These are phyloP conservation scores for Coryphaenoides rupestris DNA, from an alignment of 2,113 vertebrate species.

Conservation along the genomic window DNA sequence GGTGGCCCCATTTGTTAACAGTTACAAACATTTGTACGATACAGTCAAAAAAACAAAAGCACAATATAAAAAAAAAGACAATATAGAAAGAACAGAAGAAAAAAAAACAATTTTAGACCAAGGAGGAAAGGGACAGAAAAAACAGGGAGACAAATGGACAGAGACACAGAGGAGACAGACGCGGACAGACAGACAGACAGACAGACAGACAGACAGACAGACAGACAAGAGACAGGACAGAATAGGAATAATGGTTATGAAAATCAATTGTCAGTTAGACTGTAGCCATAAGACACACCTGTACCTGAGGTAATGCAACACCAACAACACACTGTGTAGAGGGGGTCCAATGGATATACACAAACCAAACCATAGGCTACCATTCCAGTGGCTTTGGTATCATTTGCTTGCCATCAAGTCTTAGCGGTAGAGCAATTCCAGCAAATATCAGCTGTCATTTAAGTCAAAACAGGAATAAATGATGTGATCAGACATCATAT, in stretches of 20 bases:
- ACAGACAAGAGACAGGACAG: slow-evolving; percentile 72
- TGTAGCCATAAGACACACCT: slow-evolving; percentile 34
- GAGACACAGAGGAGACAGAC: slow-evolving; percentile 41
- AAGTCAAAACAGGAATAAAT: too few species aligned
- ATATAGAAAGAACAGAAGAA: slow-evolving; percentile 40
- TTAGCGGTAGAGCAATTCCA: too few species aligned
- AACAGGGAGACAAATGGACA: slow-evolving; percentile 49
- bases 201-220: slow-evolving; percentile 46
- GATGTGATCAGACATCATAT: not conserved
- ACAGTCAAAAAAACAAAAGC: slow-evolving; percentile 29
- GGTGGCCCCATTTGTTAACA: slow-evolving; percentile 48
- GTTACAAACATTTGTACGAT: slow-evolving; percentile 52
- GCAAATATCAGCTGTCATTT: too few species aligned
- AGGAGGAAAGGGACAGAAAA: slow-evolving; percentile 50
- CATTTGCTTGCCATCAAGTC: too few species aligned
- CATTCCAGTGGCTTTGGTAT: not conserved
- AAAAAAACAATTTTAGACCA: slow-evolving; percentile 44
- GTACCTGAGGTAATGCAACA: slow-evolving; percentile 25
- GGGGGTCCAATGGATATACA: slow-evolving; percentile 25
- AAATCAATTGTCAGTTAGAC: slow-evolving; percentile 42
- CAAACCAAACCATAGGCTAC: not conserved
- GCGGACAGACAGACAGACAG: slow-evolving; percentile 47
- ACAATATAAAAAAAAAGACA: not conserved
- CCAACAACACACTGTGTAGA: slow-evolving; percentile 21
- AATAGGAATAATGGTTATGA: slow-evolving; percentile 68